Base-by-base conservation (phyloP, 2,888 invertebrate genomes). In the Phymatocera aterrima region DNA sequence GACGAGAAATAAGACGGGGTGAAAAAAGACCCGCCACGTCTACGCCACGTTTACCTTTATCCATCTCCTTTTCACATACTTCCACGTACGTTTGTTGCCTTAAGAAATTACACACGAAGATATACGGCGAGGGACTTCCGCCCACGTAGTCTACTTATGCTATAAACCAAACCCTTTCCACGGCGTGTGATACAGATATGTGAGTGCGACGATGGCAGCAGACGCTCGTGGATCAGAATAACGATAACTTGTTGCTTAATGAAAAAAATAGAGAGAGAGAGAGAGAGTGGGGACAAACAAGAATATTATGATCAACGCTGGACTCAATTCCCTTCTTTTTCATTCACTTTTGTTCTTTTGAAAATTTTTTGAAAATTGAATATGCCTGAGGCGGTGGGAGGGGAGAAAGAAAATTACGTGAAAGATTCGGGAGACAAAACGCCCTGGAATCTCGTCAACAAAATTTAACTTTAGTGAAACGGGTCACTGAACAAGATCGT, bases 401-500 rank as follows among this genome's bases (percentile, higher is more conserved):
- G 24, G 15, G n/a, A 46, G 18, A 43, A 24, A 43, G 21, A 64
- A n/a, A 15, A 4, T 1, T 15, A 37, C 3, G 15, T n/a, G 64
- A 40, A 21, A 37, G 37, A 64, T 10, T 15, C n/a, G 10, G 37
- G 37, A 34, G 37, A 37, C 34, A 34, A 64, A 64, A 37, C 46
- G 24, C 18, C 24, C 68, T 46, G 24, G 24, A 68, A 68, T 68
- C 40, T 68, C 68, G 40, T 46, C 28, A 46, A 68, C 43, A 68
- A 46, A 43, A 68, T 43, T 43, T 28, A 46, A 46, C 24, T 68
- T 46, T 6, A 5, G 43, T 28, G 43, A 46, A 46, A 68, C 68
- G 46, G 68, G 68, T 68, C 72, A 72, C 51, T 51, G 72, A 72
- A 34, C 72, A 43, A 2, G 37, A 31, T 37, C 72, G 72, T 72